These are phyloP conservation scores for Leucophenga varia DNA, from an alignment of 1,140 invertebrate genomes.

Conservation along the genomic window DNA sequence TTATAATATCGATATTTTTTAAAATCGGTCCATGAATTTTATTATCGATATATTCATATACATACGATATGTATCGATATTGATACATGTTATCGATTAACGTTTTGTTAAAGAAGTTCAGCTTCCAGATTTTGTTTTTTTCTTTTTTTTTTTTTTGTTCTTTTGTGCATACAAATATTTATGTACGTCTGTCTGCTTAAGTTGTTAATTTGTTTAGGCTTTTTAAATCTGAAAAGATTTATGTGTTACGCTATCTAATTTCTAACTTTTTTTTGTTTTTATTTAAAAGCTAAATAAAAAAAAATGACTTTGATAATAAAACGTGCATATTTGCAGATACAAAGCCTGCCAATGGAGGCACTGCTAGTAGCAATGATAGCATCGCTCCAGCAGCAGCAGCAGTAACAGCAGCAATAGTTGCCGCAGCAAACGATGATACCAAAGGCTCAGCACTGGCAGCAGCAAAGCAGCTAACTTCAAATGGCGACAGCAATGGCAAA, in stretches of 20 bases:
- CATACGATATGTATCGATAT: no score
- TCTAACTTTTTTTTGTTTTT: background rate
- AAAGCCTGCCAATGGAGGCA: background rate
- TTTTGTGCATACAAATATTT: no score
- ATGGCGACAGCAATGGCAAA: conserved; percentile 19
- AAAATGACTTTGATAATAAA: background rate
- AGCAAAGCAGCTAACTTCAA: conserved; percentile 14
- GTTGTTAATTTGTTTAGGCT: background rate
- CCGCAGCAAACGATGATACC: background rate
- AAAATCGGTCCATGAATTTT: no score
- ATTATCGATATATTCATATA: no score
- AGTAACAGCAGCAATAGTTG: background rate
- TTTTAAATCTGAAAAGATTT: background rate
- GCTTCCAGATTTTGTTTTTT: no score
- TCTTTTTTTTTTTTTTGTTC: no score
- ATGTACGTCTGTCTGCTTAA: no score
- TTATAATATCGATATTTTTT: no score
- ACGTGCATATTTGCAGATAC: background rate
- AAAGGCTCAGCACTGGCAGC: conserved; percentile 23
- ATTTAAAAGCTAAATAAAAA: background rate
- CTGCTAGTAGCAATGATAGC: no score
- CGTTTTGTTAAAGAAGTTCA: no score
- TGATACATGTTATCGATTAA: no score
- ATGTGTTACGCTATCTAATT: background rate
- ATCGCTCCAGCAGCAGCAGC: background rate